Base-by-base conservation (phyloP, 2,888 invertebrate genomes). In the Stenodema calcarata region DNA sequence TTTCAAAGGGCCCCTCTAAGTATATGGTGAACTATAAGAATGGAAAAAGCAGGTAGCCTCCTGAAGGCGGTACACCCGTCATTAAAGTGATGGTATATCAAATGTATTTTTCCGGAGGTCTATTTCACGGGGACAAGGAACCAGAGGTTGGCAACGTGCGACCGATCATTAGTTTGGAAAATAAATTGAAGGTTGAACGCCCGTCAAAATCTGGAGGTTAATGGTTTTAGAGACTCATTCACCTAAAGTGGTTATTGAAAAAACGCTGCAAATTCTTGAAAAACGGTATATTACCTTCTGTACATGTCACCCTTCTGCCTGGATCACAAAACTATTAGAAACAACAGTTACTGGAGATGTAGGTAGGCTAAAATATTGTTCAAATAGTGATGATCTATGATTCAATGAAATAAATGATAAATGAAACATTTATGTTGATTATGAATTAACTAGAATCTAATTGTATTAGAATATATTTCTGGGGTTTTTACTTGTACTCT, bases 21-120 rank as follows among this genome's bases (percentile, higher is more conserved):
- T 78, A 78, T 78, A 78, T 41, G 78, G 78, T 78, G 78, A 78
- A 78, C 44, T 78, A 44, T 11, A 78, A 78, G 78, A 41, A 41
- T 78, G 78, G 47, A 44, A 78, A 50, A 44, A 80, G 80, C 80
- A 80, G 80, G 80, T 80, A 80, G 80, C 78, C 42, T 73, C 1
- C 35, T 78, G 18, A 14, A 42, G 41, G 44, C 41, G 41, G 30
- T 73, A 73, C 35, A 73, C 73, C 73, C 30, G n/a, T 41, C 30
- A 35, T 73, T 73, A 35, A 35, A 41, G 30, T 73, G 73, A 73
- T 73, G 73, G 73, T 41, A 73, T 73, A 73, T 73, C 16, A 73
- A 73, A 73, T 73, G 35, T 41, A 35, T 41, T 73, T 73, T 41
- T 73, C 30, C 73, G 73, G 73, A 11, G 30, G 73, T 41, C 73